Percentiles rank a stretch among this genome's conserved stretches.
Evolutionary conservation across 2,113 vertebrate genomes (phyloP).

Genomic region (Poicephalus gulielmi): DNA sequence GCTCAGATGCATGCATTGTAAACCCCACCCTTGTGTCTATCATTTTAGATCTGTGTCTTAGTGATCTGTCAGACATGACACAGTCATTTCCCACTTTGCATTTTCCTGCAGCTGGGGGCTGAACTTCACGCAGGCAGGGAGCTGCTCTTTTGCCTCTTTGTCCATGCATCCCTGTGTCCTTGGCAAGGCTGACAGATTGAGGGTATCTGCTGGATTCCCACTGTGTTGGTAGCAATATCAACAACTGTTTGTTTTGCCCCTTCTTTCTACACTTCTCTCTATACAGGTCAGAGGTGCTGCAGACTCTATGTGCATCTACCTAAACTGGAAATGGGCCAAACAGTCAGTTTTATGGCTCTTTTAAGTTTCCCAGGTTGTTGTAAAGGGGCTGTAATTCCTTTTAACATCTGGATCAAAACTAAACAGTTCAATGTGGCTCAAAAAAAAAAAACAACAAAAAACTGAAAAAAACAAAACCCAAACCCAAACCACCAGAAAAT

Average conservation of each 20-base stretch:
- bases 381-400: not conserved
- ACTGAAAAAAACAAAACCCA: not conserved
- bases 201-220: not conserved
- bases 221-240: not conserved
- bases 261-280: not conserved
- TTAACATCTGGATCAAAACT: not conserved
- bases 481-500: not conserved
- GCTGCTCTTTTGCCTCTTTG: not conserved
- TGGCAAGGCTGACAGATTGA: not conserved
- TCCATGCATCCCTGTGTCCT: not conserved
- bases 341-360: not conserved
- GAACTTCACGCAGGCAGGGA: not conserved
- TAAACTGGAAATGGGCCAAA: not conserved
- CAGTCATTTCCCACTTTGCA: not conserved
- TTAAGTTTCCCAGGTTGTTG: not conserved
- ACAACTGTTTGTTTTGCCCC: not conserved
- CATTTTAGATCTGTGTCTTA: not conserved
- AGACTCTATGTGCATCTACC: not conserved
- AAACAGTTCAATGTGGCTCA: not conserved
- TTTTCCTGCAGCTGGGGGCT: not conserved
- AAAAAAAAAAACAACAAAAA: not conserved
- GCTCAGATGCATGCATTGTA: fast-evolving
- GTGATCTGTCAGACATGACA: not conserved
- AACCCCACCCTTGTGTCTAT: not conserved
- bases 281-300: not conserved